Evolutionary conservation across 2,888 invertebrate species (phyloP).

Genomic region (Diplazon laetatorius): DNA sequence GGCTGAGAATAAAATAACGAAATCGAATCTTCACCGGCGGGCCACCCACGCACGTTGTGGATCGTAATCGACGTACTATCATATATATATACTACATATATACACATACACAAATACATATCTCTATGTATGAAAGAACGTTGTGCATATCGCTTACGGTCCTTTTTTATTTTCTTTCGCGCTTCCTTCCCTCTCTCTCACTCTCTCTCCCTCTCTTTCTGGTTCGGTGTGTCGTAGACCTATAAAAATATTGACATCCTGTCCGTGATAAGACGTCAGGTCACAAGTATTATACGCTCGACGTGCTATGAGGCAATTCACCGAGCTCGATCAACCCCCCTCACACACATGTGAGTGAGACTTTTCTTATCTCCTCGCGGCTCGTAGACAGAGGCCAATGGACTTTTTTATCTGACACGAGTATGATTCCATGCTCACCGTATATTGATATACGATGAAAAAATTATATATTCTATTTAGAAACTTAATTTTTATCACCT

Average conservation of each 20-base stretch:
- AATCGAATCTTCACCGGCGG: constrained; percentile 27
- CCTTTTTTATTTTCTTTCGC: constrained; percentile 3
- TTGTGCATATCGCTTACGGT: not conserved
- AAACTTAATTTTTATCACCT: too few species aligned
- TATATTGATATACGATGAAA: too few species aligned
- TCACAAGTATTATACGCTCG: constrained; percentile 11
- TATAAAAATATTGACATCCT: constrained; percentile 69
- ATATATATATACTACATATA: too few species aligned
- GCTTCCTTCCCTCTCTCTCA: not conserved
- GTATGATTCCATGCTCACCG: not conserved
- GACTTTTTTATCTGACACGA: constrained; percentile 17
- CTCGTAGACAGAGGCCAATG: constrained; percentile 18
- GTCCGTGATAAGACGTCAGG: constrained; percentile 61
- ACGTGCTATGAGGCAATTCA: constrained; percentile 38
- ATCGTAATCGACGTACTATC: constrained; percentile 29
- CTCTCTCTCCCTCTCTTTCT: not conserved
- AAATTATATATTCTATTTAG: too few species aligned
- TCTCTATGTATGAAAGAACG: too few species aligned
- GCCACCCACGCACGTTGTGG: constrained; percentile 46
- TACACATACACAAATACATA: too few species aligned
- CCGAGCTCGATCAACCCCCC: constrained; percentile 16
- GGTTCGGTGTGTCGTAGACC: constrained; percentile 16
- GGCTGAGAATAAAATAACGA: constrained; percentile 19
- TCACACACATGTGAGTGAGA: constrained; percentile 4
- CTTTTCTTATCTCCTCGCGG: constrained; percentile 18